Percentiles rank a stretch among this genome's conserved stretches.
Evolutionary conservation across 2,888 invertebrate genomes (phyloP).

Genomic region (Gryllus longicercus): DNA sequence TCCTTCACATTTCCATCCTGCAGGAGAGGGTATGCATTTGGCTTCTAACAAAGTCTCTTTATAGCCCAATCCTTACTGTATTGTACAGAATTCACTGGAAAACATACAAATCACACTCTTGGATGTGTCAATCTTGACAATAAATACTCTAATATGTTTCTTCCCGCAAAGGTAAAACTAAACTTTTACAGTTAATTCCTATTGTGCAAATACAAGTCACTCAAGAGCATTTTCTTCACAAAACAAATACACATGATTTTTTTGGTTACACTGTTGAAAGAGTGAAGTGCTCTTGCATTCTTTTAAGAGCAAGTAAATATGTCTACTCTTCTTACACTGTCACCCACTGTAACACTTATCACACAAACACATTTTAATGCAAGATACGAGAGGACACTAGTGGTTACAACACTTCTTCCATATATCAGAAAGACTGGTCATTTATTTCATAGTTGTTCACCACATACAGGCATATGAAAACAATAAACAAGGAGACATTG

Average conservation of each 20-base stretch:
- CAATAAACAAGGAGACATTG: neutral
- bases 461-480: neutral
- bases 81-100: constrained; percentile 3
- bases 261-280: neutral
- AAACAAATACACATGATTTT: neutral
- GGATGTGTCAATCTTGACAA: neutral
- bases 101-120: neutral
- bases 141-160: neutral
- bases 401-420: constrained; percentile 17
- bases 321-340: neutral
- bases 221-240: neutral
- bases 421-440: constrained; percentile 10
- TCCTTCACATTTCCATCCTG: constrained; percentile 17
- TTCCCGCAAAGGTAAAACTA: neutral
- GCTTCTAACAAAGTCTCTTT: neutral
- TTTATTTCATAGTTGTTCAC: constrained; percentile 8
- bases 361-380: constrained; percentile 1
- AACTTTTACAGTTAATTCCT: neutral
- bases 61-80: neutral
- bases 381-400: neutral
- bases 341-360: constrained; percentile 5
- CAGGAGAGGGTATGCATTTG: constrained; percentile 5
- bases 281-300: constrained; percentile 1
- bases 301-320: neutral
- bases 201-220: neutral